Base-by-base conservation (phyloP, 2,113 vertebrate species). In the rabbit (Oryctolagus cuniculus) region DNA sequence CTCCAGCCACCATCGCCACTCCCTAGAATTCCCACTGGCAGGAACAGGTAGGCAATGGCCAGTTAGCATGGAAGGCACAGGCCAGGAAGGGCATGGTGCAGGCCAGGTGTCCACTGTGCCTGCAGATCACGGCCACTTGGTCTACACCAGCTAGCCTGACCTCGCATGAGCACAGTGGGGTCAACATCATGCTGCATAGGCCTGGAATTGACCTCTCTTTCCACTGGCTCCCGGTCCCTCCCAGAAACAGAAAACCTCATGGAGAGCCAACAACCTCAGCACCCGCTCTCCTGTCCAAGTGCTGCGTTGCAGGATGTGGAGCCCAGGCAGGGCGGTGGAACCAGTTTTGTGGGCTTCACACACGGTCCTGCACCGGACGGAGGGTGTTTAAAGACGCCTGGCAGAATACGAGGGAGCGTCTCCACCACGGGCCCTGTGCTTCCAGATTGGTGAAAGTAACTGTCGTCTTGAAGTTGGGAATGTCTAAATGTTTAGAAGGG, bases 171-270 rank as follows among this genome's bases (percentile, higher is more conserved):
- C 10, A 31, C 10, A 38, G 44, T 34, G 66, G 24, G 5, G 5
- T 2, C 21, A 44, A 12, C 0, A 25, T 27, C 10, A 44, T 0
- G 2, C 0, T 44, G 13, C 3, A 0, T 3, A 12, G 58, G 27
- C 58, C 27, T 74, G 67, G 49, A 63, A 16, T 67, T 3, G 15
- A 53, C 10, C 31, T 29, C 67, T 51, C 10, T 6, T 22, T 29
- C 29, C 21, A 13, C 36, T 22, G 19, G 25, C 29, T 5, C 29
- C 3, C 22, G 34, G 16, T 29, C 64, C 53, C 72, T 34, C 38
- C 64, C 19, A 53, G 21, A 53, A 11, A 49, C 12, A 51, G 67
- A 89, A 25, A 51, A n/a, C 5, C 79, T 15, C 3, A 0, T 31
- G 44, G 36, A 6, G 5, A 51, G 44, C n/a, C 21, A 27, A 17